These are phyloP conservation scores for Burhinus bistriatus DNA, from an alignment of 2,113 vertebrate genomes.

Conservation along the genomic window DNA sequence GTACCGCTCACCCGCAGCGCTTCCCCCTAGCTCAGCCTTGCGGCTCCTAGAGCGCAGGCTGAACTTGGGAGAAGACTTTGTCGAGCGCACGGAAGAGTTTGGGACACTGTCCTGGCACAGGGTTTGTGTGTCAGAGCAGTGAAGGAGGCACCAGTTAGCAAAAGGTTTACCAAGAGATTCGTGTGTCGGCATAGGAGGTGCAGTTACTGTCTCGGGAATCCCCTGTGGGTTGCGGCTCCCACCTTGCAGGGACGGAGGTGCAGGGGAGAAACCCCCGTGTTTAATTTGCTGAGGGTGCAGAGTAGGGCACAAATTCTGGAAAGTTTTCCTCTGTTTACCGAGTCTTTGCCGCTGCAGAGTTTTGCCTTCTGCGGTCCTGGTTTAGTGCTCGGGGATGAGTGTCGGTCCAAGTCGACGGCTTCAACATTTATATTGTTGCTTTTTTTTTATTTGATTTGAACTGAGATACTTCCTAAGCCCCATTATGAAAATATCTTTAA, in stretches of 20 bases:
- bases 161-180: rapidly evolving
- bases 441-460: not conserved
- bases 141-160: rapidly evolving
- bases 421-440: not conserved
- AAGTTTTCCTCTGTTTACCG: not conserved
- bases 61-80: not conserved
- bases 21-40: rapidly evolving
- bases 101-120: rapidly evolving
- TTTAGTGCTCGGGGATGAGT: not conserved
- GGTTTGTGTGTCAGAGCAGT: not conserved
- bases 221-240: not conserved
- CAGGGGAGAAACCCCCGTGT: rapidly evolving
- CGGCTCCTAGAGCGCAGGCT: not conserved
- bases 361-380: not conserved
- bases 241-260: not conserved
- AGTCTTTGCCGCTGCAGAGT: not conserved
- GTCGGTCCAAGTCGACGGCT: not conserved
- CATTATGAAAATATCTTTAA: not conserved
- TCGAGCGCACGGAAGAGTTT: rapidly evolving
- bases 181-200: rapidly evolving
- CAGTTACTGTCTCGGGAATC: rapidly evolving
- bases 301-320: rapidly evolving
- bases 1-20: not conserved
- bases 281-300: not conserved
- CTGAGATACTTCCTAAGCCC: not conserved